Evolutionary conservation across 1,140 invertebrate species (phyloP), one percentile per base, ranked within the genome.

Genomic region (Dendroctonus valens): DNA sequence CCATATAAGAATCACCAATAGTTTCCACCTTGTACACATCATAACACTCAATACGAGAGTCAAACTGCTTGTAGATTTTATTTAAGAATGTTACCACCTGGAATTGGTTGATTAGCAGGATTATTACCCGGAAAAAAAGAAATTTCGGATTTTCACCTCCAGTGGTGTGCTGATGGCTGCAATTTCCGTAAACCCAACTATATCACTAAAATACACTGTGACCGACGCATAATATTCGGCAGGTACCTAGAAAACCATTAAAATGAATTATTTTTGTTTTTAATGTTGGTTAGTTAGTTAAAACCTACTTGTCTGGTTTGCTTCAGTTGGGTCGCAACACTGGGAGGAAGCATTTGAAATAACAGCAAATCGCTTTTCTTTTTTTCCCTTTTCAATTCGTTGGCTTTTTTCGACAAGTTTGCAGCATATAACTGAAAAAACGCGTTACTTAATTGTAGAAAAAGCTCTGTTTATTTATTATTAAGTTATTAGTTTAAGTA

Each of bases 1-100:
- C 92, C 93, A 96, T 95, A 76, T 96, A 96, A 0, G 92, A 94
- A 78, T 96, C 93, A 0, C 93, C 92, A 65, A 95, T 96, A 0
- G 93, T 95, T 79, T 95, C 92, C 9, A 95, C 93, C 79, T 94
- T 94, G 75, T 94, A 94, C 2, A 93, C 91, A 72, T 93, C 91
- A 74, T 92, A 94, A 69, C 89, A 88, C 79, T 92, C 89, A 62
- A 94, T 93, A 48, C 90, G 83, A 26, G 88, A 87, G 76, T 95
- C 92, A 75, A 94, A 95, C 48, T 90, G 79, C 67, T 91, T 92
- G 79, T 94, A 90, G 12, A 95, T 87, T 41, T 90, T 90, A 76
- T 95, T 94, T 0, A 95, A 79, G 73, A 94, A 91, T 60, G 87
- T 90, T 5, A 94, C 92, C 15, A 93, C 90, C 89, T 92, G 76